A percentile compares a stretch with the other conserved stretches of the same genome.
Evolutionary conservation across 2,113 vertebrate species (phyloP).

Genomic region (Gallinago undulata): DNA sequence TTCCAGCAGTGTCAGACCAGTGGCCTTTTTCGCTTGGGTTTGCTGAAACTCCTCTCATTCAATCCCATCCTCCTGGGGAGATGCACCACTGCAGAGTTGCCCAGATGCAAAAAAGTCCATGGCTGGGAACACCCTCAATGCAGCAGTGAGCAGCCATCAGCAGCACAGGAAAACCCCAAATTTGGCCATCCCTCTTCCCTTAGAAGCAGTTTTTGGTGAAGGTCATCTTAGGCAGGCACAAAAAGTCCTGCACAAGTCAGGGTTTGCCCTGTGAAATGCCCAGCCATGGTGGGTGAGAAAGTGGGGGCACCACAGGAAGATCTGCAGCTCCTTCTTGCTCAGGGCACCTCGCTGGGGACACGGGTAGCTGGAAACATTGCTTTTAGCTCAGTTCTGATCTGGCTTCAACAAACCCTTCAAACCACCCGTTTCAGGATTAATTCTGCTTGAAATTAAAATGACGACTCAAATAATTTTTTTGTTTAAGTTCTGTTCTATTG

Average conservation of each 20-base stretch:
- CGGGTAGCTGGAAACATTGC: background rate
- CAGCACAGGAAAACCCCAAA: background rate
- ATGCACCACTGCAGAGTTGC: background rate
- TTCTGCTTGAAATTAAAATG: background rate
- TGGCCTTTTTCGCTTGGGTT: fast-evolving
- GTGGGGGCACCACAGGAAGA: fast-evolving
- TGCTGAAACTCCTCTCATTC: background rate
- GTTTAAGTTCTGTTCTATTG: background rate
- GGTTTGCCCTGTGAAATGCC: background rate
- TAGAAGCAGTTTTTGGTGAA: background rate
- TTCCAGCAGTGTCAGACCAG: background rate
- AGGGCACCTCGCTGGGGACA: fast-evolving
- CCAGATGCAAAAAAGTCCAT: background rate
- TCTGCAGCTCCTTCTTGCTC: background rate
- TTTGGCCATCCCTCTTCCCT: background rate
- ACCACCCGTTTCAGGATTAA: background rate
- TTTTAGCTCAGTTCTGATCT: background rate
- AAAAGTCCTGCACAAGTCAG: fast-evolving
- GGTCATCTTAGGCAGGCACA: background rate
- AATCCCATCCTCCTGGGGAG: background rate
- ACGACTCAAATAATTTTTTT: background rate
- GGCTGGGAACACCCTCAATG: background rate
- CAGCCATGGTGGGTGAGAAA: fast-evolving
- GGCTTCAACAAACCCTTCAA: background rate
- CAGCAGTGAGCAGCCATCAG: background rate